A percentile compares a stretch with the other conserved stretches of the same genome.
Evolutionary conservation across 2,888 invertebrate species (phyloP).

Genomic region (Clunio marinus): DNA sequence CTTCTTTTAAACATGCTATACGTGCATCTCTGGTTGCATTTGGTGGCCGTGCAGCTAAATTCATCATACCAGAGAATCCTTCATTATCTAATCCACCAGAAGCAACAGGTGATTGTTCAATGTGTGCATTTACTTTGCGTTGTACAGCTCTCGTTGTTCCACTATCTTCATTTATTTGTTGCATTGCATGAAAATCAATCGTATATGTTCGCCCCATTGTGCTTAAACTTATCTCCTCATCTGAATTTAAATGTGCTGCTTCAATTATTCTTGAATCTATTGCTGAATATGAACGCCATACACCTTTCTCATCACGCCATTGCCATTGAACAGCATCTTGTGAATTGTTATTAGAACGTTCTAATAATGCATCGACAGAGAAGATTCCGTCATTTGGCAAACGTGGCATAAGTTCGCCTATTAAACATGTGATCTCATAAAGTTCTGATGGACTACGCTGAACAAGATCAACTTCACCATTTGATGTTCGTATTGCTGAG

Average conservation of each 20-base stretch:
- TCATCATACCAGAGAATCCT: slow-evolving; percentile 40
- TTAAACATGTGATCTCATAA: slow-evolving; percentile 94
- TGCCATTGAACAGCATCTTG: slow-evolving; percentile 89
- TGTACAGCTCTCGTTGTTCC: slow-evolving; percentile 92
- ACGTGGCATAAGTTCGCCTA: slow-evolving; percentile 95
- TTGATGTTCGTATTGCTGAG: slow-evolving; percentile 59
- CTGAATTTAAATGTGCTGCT: slow-evolving; percentile 88
- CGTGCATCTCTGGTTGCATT: slow-evolving; percentile 56
- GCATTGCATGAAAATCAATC: slow-evolving; percentile 95
- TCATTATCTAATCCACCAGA: slow-evolving; percentile 32
- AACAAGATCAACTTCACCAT: slow-evolving; percentile 74
- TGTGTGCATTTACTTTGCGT: slow-evolving; percentile 55
- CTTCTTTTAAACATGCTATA: slow-evolving; percentile 65
- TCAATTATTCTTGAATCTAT: slow-evolving; percentile 93
- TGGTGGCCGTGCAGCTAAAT: slow-evolving; percentile 40
- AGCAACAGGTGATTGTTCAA: slow-evolving; percentile 21
- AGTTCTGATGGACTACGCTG: slow-evolving; percentile 92
- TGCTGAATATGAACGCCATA: slow-evolving; percentile 89
- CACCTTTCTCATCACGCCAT: slow-evolving; percentile 92
- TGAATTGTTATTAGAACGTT: slow-evolving; percentile 64
- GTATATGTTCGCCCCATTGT: slow-evolving; percentile 92
- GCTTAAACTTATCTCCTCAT: slow-evolving; percentile 91
- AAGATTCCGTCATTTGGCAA: slow-evolving; percentile 94
- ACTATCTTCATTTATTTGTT: slow-evolving; percentile 97
- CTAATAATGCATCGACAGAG: slow-evolving; percentile 82